Base-by-base conservation (phyloP, 2,113 vertebrate genomes). In the Choloepus hoffmanni region DNA sequence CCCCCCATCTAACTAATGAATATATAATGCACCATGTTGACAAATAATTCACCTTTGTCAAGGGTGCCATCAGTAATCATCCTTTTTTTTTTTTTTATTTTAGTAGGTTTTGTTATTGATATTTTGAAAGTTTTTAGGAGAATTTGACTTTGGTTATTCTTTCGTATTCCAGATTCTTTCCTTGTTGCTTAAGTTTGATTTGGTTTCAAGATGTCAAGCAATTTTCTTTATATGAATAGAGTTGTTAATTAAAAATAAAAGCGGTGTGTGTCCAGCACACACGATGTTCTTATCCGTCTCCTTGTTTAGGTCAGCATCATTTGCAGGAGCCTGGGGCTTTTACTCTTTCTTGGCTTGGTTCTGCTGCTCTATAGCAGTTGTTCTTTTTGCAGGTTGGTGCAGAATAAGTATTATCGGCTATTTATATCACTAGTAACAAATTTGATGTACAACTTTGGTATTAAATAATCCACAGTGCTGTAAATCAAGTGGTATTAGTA, bases 81-180 rank as follows among this genome's bases (percentile, higher is more conserved):
- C 18, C 78, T 65, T 89, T 63, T 13, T 91, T 30, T n/a, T 79
- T 67, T 48, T n/a, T 3, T 60, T 36, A 36, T 36, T 36, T 36
- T 36, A 36, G 36, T 36, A 36, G n/a, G 90, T 95, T 79, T 92
- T 79, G n/a, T 95, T 74, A 74, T 23, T 92, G 24, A 23, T 50
- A 55, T 48, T 90, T 87, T 74, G 19, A 67, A 60, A 74, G 65
- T 43, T 85, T 72, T 68, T 85, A 89, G 58, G 55, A 72, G 58
- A 72, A 45, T 16, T 63, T 90, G 58, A 65, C 43, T 60, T 89
- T 78, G 67, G 50, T 48, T 23, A 21, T 63, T 19, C 11, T 85
- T 87, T 90, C 40, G n/a, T 55, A 30, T 43, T 9, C 72, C 36
- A 63, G 15, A 65, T 48, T 3, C 62, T 62, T 85, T 50, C 33